Evolutionary conservation across 23 tunicate species (phyloP), one percentile per base, ranked within the genome.

Genomic region (Diplosoma virens): DNA sequence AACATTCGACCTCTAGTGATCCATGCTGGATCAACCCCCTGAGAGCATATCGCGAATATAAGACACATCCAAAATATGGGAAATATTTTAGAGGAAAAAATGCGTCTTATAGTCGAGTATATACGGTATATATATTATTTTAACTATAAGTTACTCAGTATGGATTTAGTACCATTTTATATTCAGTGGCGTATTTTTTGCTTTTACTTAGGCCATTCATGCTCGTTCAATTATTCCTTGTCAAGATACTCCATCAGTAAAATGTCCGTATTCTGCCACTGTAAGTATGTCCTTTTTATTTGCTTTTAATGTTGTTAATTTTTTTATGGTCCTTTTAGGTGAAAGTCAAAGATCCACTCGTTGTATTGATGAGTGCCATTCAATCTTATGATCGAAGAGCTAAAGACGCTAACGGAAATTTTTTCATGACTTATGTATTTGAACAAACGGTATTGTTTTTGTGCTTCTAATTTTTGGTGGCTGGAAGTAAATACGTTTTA

Each of bases 211-310:
- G 98, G 99, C 99, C 3, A 94, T 94, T 34, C 99, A 94, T 56
- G 99, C 97, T 16, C 83, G 99, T 56, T 95, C 99, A 6, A 54
- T 95, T 9, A 66, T 95, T 2, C 99, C 99, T 0, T 95, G 99
- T 54, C 99, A 95, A 79, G 99, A 95, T 55, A 80, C 79, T 30
- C 99, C 99, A 24, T 81, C 93, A 30, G 93, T 65, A n/a, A 95
- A 95, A 66, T 81, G 81, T 6, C 79, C 95, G 14, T 95, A 95
- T 73, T 32, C 74, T 37, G 95, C 99, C 9, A 70, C 74, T 75
- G 97, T 92, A 41, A 20, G 75, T 55, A 4, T n/a, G n/a, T n/a
- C n/a, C n/a, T n/a, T n/a, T n/a, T n/a, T n/a, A n/a, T n/a, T n/a
- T n/a, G n/a, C n/a, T n/a, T n/a, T n/a, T n/a, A n/a, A n/a, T n/a